Conservation (phyloP, 2,113 vertebrate species). For the Neolamprologus brichardi region DNA sequence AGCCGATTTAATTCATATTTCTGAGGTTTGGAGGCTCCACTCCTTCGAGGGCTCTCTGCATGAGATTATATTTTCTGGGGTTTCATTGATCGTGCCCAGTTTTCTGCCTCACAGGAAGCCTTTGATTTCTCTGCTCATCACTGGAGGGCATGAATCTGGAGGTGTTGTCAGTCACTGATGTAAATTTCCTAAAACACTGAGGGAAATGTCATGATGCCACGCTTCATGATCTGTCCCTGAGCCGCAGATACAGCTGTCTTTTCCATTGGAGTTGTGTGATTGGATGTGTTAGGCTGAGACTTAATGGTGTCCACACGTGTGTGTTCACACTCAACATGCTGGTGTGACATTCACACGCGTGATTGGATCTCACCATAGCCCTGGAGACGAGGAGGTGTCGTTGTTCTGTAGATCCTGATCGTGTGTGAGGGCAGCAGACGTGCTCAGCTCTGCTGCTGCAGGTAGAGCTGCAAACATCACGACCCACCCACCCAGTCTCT, state of each 20-base stretch:
- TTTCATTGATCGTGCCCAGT: neutral
- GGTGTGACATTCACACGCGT: neutral
- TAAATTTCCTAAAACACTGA: neutral
- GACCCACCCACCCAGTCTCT: neutral
- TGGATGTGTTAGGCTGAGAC: constrained; percentile 1
- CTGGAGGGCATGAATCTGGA: neutral
- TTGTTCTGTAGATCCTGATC: neutral
- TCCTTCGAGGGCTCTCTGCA: neutral
- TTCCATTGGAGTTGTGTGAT: neutral
- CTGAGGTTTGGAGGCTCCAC: neutral
- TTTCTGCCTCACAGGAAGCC: neutral
- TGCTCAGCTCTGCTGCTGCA: neutral
- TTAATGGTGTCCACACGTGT: neutral
- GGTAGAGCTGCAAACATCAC: neutral
- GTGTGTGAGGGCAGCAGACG: neutral
- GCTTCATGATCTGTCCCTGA: neutral
- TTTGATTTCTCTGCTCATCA: neutral
- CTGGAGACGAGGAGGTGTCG: neutral
- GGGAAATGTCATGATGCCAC: neutral
- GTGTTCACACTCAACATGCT: neutral
- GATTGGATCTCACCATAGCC: neutral
- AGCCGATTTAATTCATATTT: neutral
- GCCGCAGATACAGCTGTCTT: neutral
- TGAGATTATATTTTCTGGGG: neutral
- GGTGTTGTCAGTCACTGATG: neutral